phyloP scores from a whole-genome alignment of 1,140 invertebrate species.

The Papilio aristodemus region DNA sequence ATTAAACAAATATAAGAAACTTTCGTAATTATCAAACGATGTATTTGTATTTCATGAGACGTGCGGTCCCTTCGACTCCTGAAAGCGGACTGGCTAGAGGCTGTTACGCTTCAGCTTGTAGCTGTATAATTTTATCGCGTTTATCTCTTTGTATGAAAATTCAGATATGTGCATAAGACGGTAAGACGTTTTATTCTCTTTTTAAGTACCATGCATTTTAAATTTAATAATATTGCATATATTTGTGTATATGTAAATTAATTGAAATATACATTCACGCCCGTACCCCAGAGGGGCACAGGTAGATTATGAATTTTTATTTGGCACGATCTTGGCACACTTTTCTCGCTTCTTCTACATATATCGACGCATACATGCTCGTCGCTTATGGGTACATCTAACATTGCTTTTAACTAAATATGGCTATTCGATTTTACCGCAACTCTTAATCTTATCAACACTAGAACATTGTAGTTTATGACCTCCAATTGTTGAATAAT shows the following conservation, averaged over 20 bases:
- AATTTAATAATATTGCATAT: not conserved
- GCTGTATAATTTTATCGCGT: constrained; percentile 21
- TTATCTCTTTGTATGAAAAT: constrained; percentile 26
- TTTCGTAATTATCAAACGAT: constrained; percentile 20
- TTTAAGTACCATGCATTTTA: not conserved
- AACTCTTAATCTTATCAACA: not conserved
- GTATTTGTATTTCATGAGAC: not conserved
- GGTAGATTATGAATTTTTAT: too few relatives aligned
- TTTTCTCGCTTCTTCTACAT: too few relatives aligned
- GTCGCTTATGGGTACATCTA: too few relatives aligned
- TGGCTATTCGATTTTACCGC: too few relatives aligned
- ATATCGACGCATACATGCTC: too few relatives aligned
- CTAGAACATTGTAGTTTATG: not conserved
- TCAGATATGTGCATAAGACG: not conserved
- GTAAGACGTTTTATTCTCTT: not conserved
- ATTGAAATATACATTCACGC: too few relatives aligned
- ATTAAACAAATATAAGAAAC: constrained; percentile 9
- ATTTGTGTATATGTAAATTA: too few relatives aligned
- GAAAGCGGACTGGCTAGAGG: constrained; percentile 27
- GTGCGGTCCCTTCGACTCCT: constrained; percentile 20
- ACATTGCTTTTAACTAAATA: too few relatives aligned
- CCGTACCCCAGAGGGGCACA: too few relatives aligned
- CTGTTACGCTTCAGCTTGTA: not conserved
- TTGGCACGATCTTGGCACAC: too few relatives aligned
- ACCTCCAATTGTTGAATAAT: constrained; percentile 14